Evolutionary conservation across 2,113 vertebrate genomes (phyloP).

Genomic region (Protomyctophum bolini): DNA sequence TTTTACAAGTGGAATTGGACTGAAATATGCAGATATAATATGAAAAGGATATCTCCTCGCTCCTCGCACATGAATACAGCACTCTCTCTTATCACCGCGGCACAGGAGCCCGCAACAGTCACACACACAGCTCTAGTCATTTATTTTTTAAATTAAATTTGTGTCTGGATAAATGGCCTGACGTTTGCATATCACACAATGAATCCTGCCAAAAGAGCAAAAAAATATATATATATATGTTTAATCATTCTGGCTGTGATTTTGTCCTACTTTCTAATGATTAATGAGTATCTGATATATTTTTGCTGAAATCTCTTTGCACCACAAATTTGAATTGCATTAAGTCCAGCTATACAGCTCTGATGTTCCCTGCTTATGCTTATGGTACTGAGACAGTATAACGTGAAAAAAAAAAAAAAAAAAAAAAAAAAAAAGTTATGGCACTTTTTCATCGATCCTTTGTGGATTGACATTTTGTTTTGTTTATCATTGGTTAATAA

Average conservation of each 20-base stretch:
- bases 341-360: not conserved
- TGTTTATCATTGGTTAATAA: no score
- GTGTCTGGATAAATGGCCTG: conserved; percentile 52
- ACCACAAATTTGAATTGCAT: not conserved
- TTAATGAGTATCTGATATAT: conserved; percentile 41
- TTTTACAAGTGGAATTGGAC: conserved; percentile 16
- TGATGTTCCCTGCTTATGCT: not conserved
- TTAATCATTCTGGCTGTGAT: conserved; percentile 50
- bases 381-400: no score
- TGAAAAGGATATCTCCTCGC: conserved; percentile 42
- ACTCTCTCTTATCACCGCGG: conserved; percentile 50
- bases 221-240: conserved; percentile 43
- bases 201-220: conserved; percentile 16
- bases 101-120: conserved; percentile 44
- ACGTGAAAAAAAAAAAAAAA: no score
- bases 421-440: no score
- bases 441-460: no score
- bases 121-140: conserved; percentile 41
- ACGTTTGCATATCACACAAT: conserved; percentile 36
- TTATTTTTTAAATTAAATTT: conserved; percentile 57
- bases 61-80: conserved; percentile 21
- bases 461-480: no score
- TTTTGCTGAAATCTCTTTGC: conserved; percentile 17
- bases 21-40: conserved; percentile 31
- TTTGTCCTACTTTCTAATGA: conserved; percentile 47